Base-by-base conservation (phyloP, 2,797 vertebrate species). In the Valencia hispanica region DNA sequence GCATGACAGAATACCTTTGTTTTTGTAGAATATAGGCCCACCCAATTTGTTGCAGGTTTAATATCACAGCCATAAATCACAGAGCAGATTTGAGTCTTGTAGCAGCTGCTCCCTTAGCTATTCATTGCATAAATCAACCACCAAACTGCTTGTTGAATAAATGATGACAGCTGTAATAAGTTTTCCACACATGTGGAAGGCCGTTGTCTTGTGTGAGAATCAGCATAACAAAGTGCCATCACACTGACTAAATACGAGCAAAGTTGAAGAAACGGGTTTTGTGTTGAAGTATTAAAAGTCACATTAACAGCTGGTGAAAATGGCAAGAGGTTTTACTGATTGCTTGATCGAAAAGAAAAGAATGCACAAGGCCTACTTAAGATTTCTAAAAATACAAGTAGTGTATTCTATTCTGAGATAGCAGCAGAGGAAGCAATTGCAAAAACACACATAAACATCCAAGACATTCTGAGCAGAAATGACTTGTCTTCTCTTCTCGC, bases 101-200 rank as follows among this genome's bases (percentile, higher is more conserved):
- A 87, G 82, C 87, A 90, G 88, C 88, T 84, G 87, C 86, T 78
- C 70, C 87, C 89, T 93, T 88, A 90, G 89, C 72, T 90, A 91
- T 94, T 93, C 87, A 91, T 93, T 85, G 88, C 84, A 92, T 87
- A 92, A 88, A 90, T 93, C 87, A 90, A 86, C 85, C 78, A 89
- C 83, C 84, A 91, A 93, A 91, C 85, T 90, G 91, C 86, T 88
- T 83, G 79, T 82, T 93, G 84, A 92, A 93, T 93, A 92, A 91
- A 90, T 92, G 39, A 93, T 91, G 80, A 89, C 66, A 84, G 86
- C 80, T 55, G 53, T 87, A 87, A 90, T 88, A 87, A 39, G 65
- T 87, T 88, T 88, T 79, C 70, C 78, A 79, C 83, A 89, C 81
- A 79, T 77, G 78, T 86, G 78, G 76, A 85, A 79, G 45, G 73